Percentiles rank a stretch among this genome's conserved stretches.
Evolutionary conservation across 2,888 invertebrate species (phyloP).

Genomic region (Elmis aenea): DNA sequence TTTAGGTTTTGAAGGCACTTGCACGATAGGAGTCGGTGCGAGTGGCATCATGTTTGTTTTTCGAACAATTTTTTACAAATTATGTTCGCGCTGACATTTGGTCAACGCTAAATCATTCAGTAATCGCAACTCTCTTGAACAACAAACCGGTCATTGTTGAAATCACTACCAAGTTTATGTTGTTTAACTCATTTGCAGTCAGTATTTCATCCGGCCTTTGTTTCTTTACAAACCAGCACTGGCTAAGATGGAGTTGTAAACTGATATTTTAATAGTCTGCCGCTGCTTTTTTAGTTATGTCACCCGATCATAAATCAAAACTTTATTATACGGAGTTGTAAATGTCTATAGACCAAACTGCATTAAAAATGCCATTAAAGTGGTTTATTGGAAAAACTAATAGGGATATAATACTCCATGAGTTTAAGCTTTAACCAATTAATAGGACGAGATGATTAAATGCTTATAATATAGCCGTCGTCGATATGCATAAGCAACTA

Average conservation of each 20-base stretch:
- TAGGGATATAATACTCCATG: slow-evolving; percentile 5
- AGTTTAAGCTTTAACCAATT: too few species aligned
- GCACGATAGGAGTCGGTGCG: slow-evolving; percentile 88
- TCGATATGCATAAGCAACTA: background rate
- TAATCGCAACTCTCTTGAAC: too few species aligned
- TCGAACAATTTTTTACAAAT: slow-evolving; percentile 10
- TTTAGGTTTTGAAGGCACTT: slow-evolving; percentile 88
- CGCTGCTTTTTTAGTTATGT: slow-evolving; percentile 8
- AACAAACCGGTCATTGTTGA: too few species aligned
- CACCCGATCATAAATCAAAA: slow-evolving; percentile 10
- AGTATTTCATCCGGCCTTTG: too few species aligned
- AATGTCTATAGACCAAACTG: slow-evolving; percentile 7
- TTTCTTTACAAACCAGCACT: too few species aligned
- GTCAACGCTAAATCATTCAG: background rate
- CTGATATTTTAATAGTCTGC: too few species aligned
- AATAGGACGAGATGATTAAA: background rate
- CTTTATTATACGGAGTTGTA: slow-evolving; percentile 16
- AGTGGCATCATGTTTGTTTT: slow-evolving; percentile 81
- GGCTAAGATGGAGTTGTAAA: too few species aligned
- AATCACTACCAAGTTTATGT: too few species aligned
- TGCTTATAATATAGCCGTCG: background rate
- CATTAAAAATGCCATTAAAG: slow-evolving; percentile 15
- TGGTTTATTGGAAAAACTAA: slow-evolving; percentile 5
- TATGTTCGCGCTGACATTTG: slow-evolving; percentile 15
- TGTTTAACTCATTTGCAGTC: too few species aligned